Evolutionary conservation across 2,888 invertebrate species (phyloP), one percentile per base, ranked within the genome.

Genomic region (Dione vanillae): DNA sequence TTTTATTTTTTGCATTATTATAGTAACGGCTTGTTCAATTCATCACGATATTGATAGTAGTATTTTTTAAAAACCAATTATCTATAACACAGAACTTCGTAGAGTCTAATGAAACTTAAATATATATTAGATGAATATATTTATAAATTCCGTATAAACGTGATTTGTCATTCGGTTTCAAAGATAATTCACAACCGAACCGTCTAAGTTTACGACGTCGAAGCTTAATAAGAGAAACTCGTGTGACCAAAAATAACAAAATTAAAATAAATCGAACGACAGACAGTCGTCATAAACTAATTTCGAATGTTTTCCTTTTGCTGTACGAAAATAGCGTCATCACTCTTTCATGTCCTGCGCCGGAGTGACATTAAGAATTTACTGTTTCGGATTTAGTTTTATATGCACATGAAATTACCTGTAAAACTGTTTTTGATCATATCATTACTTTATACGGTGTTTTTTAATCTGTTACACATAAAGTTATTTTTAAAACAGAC

Each of bases 251-350:
- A 93, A 92, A 92, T 92, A 92, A 91, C 92, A 89, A 88, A 92
- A 91, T 92, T 90, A 91, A 93, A 92, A 92, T 92, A 92, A 92
- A 92, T 93, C 92, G 92, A 93, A 92, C 91, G 90, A 90, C 91
- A 90, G 91, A 89, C 92, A 92, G 90, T 88, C 91, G 92, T 92
- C 92, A 93, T 93, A 93, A 92, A 93, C 91, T 91, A 92, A 92
- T 92, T 93, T 92, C 91, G 91, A 92, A 85, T 89, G 91, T 91
- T 91, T 91, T 92, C 91, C 87, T 92, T 92, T 92, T 92, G 90
- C 82, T 81, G 82, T 82, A 88, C 91, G 87, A 91, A 92, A 92
- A 93, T 92, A 93, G 91, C 88, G 82, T 82, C 90, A 87, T 90
- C 91, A 91, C 87, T 91, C 92, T 92, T 93, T 92, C 92, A 93